Percentiles rank a stretch among this genome's conserved stretches.
Evolutionary conservation across 2,113 vertebrate species (phyloP).

Genomic region (Tursiops truncatus): DNA sequence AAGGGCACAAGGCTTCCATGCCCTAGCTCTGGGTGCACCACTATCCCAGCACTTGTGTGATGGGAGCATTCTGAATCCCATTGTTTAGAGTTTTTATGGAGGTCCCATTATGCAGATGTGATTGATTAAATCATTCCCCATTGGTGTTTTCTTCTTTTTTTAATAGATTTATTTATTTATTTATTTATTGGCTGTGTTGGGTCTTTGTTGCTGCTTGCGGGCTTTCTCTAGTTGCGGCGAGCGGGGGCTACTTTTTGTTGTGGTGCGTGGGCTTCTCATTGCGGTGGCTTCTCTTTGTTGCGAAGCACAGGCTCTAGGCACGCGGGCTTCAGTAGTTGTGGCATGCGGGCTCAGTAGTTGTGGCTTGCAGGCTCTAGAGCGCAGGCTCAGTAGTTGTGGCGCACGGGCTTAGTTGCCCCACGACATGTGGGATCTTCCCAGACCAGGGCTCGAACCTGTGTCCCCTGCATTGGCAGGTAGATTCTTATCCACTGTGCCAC

Average conservation of each 20-base stretch:
- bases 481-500: neutral
- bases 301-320: neutral
- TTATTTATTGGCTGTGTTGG: neutral
- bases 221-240: neutral
- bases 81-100: neutral
- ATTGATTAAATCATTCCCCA: neutral
- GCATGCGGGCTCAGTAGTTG: neutral
- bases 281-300: fast-evolving
- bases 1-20: neutral
- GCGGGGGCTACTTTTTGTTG: neutral
- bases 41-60: neutral
- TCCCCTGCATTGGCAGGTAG: too few relatives aligned
- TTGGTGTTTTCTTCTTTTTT: neutral
- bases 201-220: neutral
- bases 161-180: neutral
- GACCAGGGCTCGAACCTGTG: neutral
- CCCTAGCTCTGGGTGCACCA: neutral
- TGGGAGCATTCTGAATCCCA: neutral
- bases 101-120: neutral
- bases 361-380: too few relatives aligned
- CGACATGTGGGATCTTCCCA: neutral
- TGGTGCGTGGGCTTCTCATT: neutral
- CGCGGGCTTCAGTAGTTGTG: neutral
- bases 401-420: neutral
- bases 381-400: neutral